Percentiles rank a stretch among this genome's conserved stretches.
Evolutionary conservation across 2,797 vertebrate species (phyloP).

Genomic region (Falco biarmicus): DNA sequence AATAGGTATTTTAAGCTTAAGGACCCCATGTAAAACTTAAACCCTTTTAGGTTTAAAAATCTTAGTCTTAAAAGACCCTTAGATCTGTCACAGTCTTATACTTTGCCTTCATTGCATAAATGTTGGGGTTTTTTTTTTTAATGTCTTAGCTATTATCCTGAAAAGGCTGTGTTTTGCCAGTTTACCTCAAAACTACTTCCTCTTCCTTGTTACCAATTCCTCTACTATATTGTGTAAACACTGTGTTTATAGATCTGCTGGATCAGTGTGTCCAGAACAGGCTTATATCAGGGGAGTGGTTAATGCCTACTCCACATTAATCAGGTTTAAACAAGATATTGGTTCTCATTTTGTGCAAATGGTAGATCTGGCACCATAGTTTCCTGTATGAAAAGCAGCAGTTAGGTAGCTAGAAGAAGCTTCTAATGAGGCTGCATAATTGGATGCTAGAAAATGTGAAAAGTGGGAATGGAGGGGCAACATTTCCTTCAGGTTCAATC

Average conservation of each 20-base stretch:
- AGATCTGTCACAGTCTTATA: background rate
- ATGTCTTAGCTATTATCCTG: background rate
- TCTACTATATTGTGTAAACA: background rate
- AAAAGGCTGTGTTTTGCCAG: background rate
- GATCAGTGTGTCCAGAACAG: background rate
- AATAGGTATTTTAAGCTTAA: background rate
- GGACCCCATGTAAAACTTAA: background rate
- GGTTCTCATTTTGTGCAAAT: background rate
- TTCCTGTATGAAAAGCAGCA: background rate
- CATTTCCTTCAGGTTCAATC: background rate
- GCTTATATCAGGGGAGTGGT: background rate
- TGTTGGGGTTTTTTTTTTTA: background rate
- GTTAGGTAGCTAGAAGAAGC: background rate
- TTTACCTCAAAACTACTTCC: background rate
- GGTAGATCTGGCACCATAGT: background rate
- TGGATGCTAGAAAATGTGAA: background rate
- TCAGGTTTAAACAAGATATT: background rate
- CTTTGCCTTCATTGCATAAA: background rate
- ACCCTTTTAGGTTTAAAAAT: background rate
- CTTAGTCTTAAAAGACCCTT: background rate
- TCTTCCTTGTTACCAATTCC: background rate
- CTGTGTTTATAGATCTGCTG: background rate
- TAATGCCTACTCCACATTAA: background rate
- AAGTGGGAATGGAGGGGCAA: background rate
- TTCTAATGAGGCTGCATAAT: background rate